These are phyloP conservation scores for Ichneumon xanthorius DNA, from an alignment of 2,888 invertebrate genomes.

Conservation along the genomic window DNA sequence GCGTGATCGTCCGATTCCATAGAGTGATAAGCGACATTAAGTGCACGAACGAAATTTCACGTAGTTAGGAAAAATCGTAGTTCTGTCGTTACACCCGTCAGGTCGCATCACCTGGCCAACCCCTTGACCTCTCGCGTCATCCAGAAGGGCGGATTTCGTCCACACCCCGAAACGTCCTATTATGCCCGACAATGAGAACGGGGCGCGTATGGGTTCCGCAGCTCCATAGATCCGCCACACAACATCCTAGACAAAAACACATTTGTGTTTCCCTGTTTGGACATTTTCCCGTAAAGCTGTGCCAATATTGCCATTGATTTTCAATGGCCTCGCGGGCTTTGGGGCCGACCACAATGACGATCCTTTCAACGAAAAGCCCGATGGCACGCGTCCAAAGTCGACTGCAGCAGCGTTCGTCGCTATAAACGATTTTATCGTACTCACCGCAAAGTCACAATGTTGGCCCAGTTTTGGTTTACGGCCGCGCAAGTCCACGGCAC, in stretches of 20 bases:
- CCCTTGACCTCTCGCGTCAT: conserved; percentile 48
- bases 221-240: conserved; percentile 33
- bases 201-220: conserved; percentile 19
- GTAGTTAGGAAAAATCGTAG: background rate
- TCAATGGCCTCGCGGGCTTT: conserved; percentile 64
- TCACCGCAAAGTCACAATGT: conserved; percentile 48
- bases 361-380: conserved; percentile 54
- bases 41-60: background rate
- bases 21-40: background rate
- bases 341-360: conserved; percentile 52
- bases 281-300: conserved; percentile 73
- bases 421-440: conserved; percentile 24
- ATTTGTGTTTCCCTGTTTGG: conserved; percentile 69
- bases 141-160: conserved; percentile 26
- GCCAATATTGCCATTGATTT: conserved; percentile 76
- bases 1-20: no score
- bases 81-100: background rate
- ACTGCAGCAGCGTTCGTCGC: conserved; percentile 26
- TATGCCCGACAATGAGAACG: conserved; percentile 23
- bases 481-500: background rate
- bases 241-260: conserved; percentile 34
- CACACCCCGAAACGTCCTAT: conserved; percentile 41
- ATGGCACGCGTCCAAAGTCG: conserved; percentile 56
- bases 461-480: conserved; percentile 27
- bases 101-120: conserved; percentile 49